Conservation (phyloP, 2,113 vertebrate genomes). For the Casuarius casuarius region DNA sequence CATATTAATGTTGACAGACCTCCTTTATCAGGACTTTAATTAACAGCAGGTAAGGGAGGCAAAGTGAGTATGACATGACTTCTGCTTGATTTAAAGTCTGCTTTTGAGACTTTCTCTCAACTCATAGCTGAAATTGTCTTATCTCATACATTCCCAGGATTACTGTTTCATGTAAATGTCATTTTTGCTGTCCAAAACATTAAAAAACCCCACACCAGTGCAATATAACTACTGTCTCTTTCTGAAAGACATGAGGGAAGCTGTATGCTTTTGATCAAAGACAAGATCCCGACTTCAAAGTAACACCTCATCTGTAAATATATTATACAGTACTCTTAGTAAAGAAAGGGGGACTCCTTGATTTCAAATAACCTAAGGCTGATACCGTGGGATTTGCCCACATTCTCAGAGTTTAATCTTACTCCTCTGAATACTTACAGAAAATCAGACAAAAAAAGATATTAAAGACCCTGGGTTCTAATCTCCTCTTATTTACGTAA, state of each 20-base stretch:
- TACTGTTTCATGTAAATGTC: slow-evolving; percentile 81
- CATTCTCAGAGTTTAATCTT: slow-evolving; percentile 3
- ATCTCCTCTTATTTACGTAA: background rate
- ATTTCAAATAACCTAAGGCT: slow-evolving; percentile 57
- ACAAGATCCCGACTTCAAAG: slow-evolving; percentile 78
- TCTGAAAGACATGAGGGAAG: slow-evolving; percentile 73
- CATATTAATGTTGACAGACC: slow-evolving; percentile 62
- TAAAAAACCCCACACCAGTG: slow-evolving; percentile 63
- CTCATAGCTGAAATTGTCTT: slow-evolving; percentile 67
- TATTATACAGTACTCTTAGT: slow-evolving; percentile 55
- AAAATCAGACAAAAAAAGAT: slow-evolving; percentile 10
- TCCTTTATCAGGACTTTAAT: slow-evolving; percentile 74
- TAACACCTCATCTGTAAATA: slow-evolving; percentile 74
- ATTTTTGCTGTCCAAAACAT: slow-evolving; percentile 80
- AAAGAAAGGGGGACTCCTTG: slow-evolving; percentile 41
- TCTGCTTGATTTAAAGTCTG: slow-evolving; percentile 69
- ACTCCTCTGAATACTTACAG: background rate
- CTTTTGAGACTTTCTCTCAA: slow-evolving; percentile 52
- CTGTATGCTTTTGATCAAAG: slow-evolving; percentile 80
- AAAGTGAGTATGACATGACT: slow-evolving; percentile 44
- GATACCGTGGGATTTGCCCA: background rate
- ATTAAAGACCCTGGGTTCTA: background rate
- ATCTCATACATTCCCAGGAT: slow-evolving; percentile 66
- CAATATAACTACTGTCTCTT: slow-evolving; percentile 74
- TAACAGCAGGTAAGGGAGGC: slow-evolving; percentile 68